Evolutionary conservation across 2,113 vertebrate species (phyloP).

Genomic region (Nestor notabilis): DNA sequence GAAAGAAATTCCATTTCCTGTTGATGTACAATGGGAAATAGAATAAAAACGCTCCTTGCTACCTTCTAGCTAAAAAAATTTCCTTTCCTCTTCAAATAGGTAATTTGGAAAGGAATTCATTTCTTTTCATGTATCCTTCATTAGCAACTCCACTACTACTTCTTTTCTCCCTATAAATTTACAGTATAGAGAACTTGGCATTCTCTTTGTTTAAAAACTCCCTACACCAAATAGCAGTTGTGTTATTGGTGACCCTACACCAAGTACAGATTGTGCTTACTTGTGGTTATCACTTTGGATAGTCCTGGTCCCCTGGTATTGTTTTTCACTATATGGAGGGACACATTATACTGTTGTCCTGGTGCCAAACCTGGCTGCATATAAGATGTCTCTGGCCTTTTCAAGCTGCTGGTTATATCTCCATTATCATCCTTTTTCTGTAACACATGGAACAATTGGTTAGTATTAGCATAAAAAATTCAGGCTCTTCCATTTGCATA

Average conservation of each 20-base stretch:
- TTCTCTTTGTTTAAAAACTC: background rate
- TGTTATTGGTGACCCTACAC: background rate
- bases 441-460: background rate
- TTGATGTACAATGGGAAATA: background rate
- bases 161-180: fast-evolving
- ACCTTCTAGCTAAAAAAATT: background rate
- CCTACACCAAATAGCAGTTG: background rate
- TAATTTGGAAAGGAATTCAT: background rate
- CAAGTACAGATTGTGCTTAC: slow-evolving; percentile 75
- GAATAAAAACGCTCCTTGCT: background rate
- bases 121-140: background rate
- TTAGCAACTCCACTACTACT: background rate
- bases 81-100: background rate
- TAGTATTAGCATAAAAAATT: background rate
- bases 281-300: slow-evolving; percentile 87
- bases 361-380: slow-evolving; percentile 92
- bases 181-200: background rate
- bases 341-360: slow-evolving; percentile 95
- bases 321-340: slow-evolving; percentile 93
- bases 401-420: slow-evolving; percentile 88
- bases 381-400: slow-evolving; percentile 88
- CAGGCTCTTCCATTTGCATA: background rate
- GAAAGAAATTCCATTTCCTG: background rate
- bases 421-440: slow-evolving; percentile 97
- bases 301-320: slow-evolving; percentile 89